Evolutionary conservation across 1,140 invertebrate species (phyloP).

Genomic region (Formica selysi): DNA sequence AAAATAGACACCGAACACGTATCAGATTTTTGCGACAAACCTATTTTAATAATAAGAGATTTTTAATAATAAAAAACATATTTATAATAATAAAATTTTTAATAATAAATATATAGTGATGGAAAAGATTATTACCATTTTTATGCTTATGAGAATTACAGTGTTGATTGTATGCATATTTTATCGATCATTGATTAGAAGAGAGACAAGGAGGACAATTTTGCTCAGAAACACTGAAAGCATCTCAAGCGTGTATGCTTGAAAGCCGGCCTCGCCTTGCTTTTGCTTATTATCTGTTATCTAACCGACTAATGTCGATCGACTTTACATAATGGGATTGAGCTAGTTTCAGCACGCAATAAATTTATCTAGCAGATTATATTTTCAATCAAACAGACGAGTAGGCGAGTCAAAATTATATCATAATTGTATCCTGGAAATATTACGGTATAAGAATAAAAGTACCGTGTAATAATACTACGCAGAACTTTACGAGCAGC

Average conservation of each 20-base stretch:
- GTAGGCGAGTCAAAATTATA: constrained; percentile 1
- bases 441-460: constrained; percentile 24
- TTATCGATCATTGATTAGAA: neutral
- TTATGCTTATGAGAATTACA: neutral
- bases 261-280: neutral
- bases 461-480: neutral
- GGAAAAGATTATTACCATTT: neutral
- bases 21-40: too few relatives aligned
- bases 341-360: constrained; percentile 27
- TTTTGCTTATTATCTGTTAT: constrained; percentile 47
- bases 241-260: neutral
- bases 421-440: neutral
- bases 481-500: neutral
- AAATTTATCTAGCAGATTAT: constrained; percentile 36
- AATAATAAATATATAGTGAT: neutral
- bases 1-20: neutral
- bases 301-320: constrained; percentile 9
- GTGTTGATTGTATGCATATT: neutral
- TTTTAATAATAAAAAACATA: neutral
- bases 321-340: constrained; percentile 41
- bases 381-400: constrained; percentile 40
- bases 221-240: neutral
- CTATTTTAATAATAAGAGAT: too few relatives aligned
- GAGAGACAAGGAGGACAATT: neutral
- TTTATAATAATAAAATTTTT: neutral